These are phyloP conservation scores for Cydia fagiglandana DNA, from an alignment of 1,140 invertebrate genomes.

Conservation along the genomic window DNA sequence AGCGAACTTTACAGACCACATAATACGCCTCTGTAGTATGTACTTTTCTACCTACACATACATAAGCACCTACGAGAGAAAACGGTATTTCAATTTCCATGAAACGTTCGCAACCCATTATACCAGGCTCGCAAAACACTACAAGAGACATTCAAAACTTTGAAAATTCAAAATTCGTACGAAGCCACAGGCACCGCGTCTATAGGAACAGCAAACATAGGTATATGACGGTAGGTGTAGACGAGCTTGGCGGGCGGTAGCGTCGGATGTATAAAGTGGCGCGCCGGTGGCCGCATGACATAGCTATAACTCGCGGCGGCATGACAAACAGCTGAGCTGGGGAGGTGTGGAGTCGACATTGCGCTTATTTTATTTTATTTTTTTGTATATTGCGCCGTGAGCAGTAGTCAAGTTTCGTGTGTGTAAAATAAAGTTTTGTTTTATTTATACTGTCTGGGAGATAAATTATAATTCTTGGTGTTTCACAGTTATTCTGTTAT, in stretches of 20 bases:
- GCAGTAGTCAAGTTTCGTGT: neutral
- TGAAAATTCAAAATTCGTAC: constrained; percentile 31
- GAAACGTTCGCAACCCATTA: neutral
- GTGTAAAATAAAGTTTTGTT: neutral
- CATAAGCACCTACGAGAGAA: neutral
- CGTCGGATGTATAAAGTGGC: constrained; percentile 76
- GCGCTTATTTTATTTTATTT: constrained; percentile 8
- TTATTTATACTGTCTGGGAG: neutral
- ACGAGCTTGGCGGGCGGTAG: constrained; percentile 68
- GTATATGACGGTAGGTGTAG: constrained; percentile 31
- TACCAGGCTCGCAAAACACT: constrained; percentile 28
- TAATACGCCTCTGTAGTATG: too few species aligned
- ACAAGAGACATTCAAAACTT: constrained; percentile 21
- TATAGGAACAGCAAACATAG: constrained; percentile 18
- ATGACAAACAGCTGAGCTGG: constrained; percentile 66
- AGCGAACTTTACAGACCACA: too few species aligned
- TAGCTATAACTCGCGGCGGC: constrained; percentile 73
- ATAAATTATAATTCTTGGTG: constrained; percentile 23
- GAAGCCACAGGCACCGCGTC: constrained; percentile 23
- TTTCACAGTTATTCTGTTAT: constrained; percentile 36
- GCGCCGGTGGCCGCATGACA: constrained; percentile 74
- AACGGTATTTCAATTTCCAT: constrained; percentile 7
- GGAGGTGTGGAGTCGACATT: constrained; percentile 49
- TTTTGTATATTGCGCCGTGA: neutral
- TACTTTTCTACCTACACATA: too few species aligned